Evolutionary conservation across 2,888 invertebrate genomes (phyloP).

Genomic region (Lypha dubia): DNA sequence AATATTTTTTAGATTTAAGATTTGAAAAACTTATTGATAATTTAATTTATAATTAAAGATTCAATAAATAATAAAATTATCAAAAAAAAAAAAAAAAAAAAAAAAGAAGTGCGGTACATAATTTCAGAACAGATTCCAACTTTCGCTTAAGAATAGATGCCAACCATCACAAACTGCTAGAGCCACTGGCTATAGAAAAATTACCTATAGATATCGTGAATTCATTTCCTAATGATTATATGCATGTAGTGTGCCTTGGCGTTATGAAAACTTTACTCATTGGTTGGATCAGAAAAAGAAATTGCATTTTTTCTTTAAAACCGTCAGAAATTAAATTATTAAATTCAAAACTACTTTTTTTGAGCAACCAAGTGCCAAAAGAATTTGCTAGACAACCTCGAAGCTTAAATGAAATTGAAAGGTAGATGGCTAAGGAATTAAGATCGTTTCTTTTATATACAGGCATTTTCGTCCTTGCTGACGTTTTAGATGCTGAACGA

Average conservation of each 20-base stretch:
- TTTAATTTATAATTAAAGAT: no score
- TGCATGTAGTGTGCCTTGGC: constrained; percentile 56
- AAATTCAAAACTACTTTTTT: constrained; percentile 49
- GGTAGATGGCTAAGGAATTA: constrained; percentile 61
- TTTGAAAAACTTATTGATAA: no score
- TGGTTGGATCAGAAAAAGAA: constrained; percentile 39
- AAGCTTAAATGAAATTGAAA: constrained; percentile 49
- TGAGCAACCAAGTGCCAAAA: constrained; percentile 50
- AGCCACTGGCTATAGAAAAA: constrained; percentile 54
- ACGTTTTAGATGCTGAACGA: no score
- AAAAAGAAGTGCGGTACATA: constrained; percentile 22
- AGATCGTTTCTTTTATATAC: constrained; percentile 62
- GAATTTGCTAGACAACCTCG: constrained; percentile 59
- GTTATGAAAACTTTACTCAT: constrained; percentile 20
- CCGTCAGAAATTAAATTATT: constrained; percentile 35
- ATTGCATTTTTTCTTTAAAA: constrained; percentile 29
- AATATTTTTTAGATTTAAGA: no score
- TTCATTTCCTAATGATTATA: background rate
- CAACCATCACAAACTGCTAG: constrained; percentile 53
- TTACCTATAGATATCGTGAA: constrained; percentile 39
- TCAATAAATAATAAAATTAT: no score
- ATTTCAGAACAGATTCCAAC: constrained; percentile 48
- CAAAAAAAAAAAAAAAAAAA: no score
- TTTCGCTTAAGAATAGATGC: constrained; percentile 49
- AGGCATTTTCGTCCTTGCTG: constrained; percentile 44